Evolutionary conservation across 2,113 vertebrate genomes (phyloP), one percentile per base, ranked within the genome.

Genomic region (Micronycteris hirsuta): DNA sequence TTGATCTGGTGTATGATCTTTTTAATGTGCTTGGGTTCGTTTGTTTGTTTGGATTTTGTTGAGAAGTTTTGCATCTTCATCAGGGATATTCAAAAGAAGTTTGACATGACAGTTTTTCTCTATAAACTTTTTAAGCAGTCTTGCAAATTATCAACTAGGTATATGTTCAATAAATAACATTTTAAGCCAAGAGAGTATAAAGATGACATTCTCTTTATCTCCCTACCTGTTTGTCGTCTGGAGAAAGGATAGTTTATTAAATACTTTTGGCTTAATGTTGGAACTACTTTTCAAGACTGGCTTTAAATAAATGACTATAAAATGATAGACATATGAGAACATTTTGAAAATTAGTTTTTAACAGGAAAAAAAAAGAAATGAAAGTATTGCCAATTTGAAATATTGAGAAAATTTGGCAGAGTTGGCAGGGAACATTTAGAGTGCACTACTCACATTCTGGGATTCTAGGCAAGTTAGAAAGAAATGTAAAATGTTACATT

Each of bases 331-430:
- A 86, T 11, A 76, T 86, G 28, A 92, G 7, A 19, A 78, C 22
- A 95, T 82, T 95, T 81, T 88, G 31, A 67, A 94, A 73, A 87
- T 90, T 11, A 45, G 9, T 52, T 86, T 97, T 70, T 74, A 94
- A 68, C 16, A 78, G 13, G 4, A 76, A 93, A 91, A 67, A 71
- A 92, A 93, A 93, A 91, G 54, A 67, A 94, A 31, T 2, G 4
- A 63, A 86, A 74, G 31, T 31, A 63, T 92, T 45, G n/a, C 24
- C 33, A 77, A 41, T 89, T 86, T 83, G 52, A 54, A 96, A 84
- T 94, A 43, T 54, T 95, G n/a, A 68, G 41, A 61, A 86, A 83
- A 74, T 65, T 84, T 95, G 84, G 80, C 38, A 89, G 67, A 94
- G 15, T 45, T 93, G 43, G 2, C 11, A 61, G 52, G 31, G n/a